A percentile compares a stretch with the other conserved stretches of the same genome.
Conservation (phyloP, 2,888 invertebrate species). For the Eurytoma californica region DNA sequence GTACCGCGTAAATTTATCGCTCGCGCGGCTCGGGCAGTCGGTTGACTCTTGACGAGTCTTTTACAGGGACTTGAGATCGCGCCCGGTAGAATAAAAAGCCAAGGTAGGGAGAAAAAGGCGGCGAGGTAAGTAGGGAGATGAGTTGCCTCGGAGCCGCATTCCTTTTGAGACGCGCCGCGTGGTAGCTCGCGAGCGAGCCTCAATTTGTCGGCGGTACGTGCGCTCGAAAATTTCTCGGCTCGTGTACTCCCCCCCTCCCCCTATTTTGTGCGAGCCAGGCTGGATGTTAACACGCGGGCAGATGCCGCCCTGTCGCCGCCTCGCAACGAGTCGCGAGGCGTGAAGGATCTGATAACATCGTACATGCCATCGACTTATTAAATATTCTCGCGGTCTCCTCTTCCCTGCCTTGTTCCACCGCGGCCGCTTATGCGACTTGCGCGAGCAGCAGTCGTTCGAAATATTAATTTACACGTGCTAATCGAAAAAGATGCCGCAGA, state of each 20-base stretch:
- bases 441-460: slow-evolving; percentile 16
- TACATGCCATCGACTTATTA: slow-evolving; percentile 45
- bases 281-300: slow-evolving; percentile 24
- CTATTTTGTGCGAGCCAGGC: not conserved
- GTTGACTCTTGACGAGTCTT: slow-evolving; percentile 43
- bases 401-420: not conserved
- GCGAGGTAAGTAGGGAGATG: not conserved
- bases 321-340: slow-evolving; percentile 40
- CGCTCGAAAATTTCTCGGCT: slow-evolving; percentile 22
- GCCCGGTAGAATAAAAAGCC: not conserved
- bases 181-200: slow-evolving; percentile 21
- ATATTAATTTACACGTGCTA: slow-evolving; percentile 30
- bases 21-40: not conserved
- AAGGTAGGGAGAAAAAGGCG: not conserved
- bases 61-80: slow-evolving; percentile 13
- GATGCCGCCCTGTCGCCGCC: not conserved
- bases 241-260: not conserved
- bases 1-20: slow-evolving; percentile 44
- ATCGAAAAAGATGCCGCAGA: not conserved
- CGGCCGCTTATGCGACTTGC: slow-evolving; percentile 11
- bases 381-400: slow-evolving; percentile 25
- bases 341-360: slow-evolving; percentile 41
- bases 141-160: slow-evolving; percentile 1
- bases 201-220: slow-evolving; percentile 5
- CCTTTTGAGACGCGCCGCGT: slow-evolving; percentile 25